Evolutionary conservation across 2,888 invertebrate species (phyloP).

Genomic region (Suillia variegata): DNA sequence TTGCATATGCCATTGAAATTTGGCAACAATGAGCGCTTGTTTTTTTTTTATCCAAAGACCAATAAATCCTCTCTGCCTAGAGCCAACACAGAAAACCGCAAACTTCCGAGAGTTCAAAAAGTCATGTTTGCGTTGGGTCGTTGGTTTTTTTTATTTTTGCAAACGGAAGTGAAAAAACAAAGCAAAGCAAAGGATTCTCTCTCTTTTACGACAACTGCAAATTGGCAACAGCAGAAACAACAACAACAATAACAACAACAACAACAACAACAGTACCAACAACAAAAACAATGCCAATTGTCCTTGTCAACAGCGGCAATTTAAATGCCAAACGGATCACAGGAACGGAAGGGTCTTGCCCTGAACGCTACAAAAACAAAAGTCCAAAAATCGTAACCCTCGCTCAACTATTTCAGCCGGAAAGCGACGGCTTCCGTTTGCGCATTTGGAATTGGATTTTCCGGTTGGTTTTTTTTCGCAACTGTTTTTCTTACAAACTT

Average conservation of each 20-base stretch:
- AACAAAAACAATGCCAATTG: slow-evolving; percentile 12
- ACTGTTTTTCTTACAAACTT: slow-evolving; percentile 21
- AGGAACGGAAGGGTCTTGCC: neutral
- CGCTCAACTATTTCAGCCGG: slow-evolving; percentile 13
- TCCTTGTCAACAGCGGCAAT: slow-evolving; percentile 9
- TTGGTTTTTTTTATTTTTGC: no score
- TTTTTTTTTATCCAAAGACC: no score
- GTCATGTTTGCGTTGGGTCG: neutral
- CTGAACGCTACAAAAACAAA: neutral
- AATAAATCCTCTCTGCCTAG: no score
- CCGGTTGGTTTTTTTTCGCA: slow-evolving; percentile 25
- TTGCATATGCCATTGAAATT: no score
- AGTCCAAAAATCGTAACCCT: neutral
- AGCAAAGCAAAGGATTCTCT: no score
- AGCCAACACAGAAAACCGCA: no score
- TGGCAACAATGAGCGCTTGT: no score
- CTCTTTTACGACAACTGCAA: no score
- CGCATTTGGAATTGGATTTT: slow-evolving; percentile 35
- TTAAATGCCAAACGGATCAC: neutral
- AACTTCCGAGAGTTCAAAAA: neutral
- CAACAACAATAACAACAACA: neutral
- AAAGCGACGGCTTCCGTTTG: slow-evolving; percentile 22
- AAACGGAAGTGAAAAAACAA: no score
- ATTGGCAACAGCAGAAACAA: neutral
- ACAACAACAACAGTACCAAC: neutral